A percentile compares a stretch with the other conserved stretches of the same genome.
phyloP scores from a whole-genome alignment of 2,888 invertebrate species.

The Cephus pulcher region DNA sequence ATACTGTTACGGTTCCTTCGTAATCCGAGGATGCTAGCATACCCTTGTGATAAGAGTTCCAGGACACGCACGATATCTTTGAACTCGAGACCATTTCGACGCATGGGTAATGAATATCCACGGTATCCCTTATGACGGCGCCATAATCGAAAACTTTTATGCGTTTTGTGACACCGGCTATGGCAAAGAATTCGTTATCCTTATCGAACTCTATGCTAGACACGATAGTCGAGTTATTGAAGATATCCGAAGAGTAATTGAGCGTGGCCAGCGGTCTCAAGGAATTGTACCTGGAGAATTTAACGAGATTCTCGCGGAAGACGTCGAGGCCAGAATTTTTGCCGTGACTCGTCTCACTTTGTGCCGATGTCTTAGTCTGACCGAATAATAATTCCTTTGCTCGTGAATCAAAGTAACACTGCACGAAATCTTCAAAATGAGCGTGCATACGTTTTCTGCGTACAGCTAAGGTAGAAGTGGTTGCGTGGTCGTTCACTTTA shows the following conservation, averaged over 20 bases:
- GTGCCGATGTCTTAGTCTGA: constrained; percentile 44
- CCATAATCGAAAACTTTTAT: constrained; percentile 95
- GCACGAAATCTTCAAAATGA: constrained; percentile 90
- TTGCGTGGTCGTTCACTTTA: constrained; percentile 43
- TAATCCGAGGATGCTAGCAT: constrained; percentile 93
- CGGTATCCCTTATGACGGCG: constrained; percentile 84
- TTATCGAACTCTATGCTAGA: constrained; percentile 96
- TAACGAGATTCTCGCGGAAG: constrained; percentile 87
- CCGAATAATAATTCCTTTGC: constrained; percentile 79
- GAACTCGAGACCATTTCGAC: constrained; percentile 92
- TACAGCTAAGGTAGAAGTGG: constrained; percentile 71
- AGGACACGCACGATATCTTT: constrained; percentile 94
- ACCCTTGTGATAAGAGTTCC: constrained; percentile 92
- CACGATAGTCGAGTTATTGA: constrained; percentile 87
- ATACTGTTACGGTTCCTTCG: constrained; percentile 92
- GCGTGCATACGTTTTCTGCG: constrained; percentile 82
- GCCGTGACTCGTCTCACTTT: constrained; percentile 45
- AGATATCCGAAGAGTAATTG: constrained; percentile 90
- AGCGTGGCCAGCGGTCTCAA: constrained; percentile 86
- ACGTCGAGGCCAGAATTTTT: constrained; percentile 73
- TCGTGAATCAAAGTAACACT: constrained; percentile 85
- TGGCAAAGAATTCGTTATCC: constrained; percentile 95
- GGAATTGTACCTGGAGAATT: constrained; percentile 84
- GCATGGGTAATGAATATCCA: constrained; percentile 93
- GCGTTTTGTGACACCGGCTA: constrained; percentile 94